phyloP scores from a whole-genome alignment of 1,140 invertebrate species.

The Tetragonula clypearis region DNA sequence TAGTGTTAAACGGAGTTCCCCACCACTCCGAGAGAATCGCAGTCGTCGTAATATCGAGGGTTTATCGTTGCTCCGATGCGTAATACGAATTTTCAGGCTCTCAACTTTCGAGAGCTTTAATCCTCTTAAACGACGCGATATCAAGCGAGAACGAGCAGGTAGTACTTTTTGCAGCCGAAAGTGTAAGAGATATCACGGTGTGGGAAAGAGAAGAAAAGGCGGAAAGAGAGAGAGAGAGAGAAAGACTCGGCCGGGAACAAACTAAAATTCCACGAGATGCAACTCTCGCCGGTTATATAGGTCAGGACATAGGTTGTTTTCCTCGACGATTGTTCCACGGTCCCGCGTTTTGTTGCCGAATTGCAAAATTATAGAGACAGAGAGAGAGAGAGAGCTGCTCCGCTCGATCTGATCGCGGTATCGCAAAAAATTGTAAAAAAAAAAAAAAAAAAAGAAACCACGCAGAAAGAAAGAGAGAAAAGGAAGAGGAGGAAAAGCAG shows the following conservation, averaged over 20 bases:
- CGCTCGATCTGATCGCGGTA: too few species aligned
- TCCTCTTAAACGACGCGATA: too few species aligned
- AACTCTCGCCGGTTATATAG: neutral
- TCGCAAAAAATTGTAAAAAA: too few species aligned
- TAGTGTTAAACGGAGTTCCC: too few species aligned
- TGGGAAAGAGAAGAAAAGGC: neutral
- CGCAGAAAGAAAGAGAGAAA: neutral
- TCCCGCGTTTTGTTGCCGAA: neutral
- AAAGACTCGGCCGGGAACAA: neutral
- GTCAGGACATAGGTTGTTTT: neutral
- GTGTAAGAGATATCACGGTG: neutral
- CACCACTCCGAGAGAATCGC: too few species aligned
- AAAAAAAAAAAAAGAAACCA: too few species aligned
- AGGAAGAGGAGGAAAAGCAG: neutral
- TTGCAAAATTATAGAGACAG: neutral
- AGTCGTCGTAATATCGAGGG: too few species aligned
- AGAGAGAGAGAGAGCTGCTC: too few species aligned
- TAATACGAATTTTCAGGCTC: too few species aligned
- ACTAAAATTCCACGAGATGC: neutral
- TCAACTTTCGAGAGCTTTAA: neutral
- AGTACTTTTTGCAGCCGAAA: too few species aligned
- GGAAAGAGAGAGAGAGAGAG: neutral
- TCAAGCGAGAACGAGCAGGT: too few species aligned
- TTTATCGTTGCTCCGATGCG: too few species aligned
- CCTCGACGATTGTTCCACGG: neutral